phyloP scores from a whole-genome alignment of 2,797 vertebrate genomes.

The Falco novaeseelandiae region DNA sequence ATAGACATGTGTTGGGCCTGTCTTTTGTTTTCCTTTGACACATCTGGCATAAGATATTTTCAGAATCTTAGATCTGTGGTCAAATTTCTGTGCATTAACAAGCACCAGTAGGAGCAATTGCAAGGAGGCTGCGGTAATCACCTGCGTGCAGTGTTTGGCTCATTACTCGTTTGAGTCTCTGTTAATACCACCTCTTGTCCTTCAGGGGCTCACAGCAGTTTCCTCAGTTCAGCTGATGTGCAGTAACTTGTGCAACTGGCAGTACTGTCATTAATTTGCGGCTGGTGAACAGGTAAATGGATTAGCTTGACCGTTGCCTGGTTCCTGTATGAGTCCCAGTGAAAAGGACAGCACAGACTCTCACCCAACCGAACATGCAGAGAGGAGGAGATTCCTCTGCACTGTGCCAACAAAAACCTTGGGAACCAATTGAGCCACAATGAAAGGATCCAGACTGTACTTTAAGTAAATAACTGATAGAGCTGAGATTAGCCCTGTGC shows the following conservation, averaged over 20 bases:
- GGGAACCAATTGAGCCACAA: not conserved
- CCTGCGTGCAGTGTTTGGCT: not conserved
- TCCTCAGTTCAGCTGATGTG: not conserved
- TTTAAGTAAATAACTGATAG: not conserved
- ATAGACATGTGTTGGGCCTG: rapidly evolving
- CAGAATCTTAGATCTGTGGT: not conserved
- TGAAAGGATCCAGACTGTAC: not conserved
- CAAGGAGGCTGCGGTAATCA: not conserved
- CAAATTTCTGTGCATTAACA: not conserved
- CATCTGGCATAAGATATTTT: not conserved
- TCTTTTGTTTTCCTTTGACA: not conserved
- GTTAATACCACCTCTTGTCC: not conserved
- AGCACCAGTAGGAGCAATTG: not conserved
- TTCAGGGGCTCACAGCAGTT: not conserved
- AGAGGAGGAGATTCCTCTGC: not conserved
- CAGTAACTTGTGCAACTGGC: not conserved
- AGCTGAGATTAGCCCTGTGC: not conserved
- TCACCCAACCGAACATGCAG: rapidly evolving
- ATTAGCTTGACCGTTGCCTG: not conserved
- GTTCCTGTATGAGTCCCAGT: not conserved
- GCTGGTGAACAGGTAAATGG: not conserved
- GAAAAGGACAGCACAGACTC: not conserved
- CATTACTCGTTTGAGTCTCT: rapidly evolving
- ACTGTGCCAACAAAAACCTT: not conserved
- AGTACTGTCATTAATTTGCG: not conserved